Evolutionary conservation across 2,113 vertebrate species (phyloP), one percentile per base, ranked within the genome.

Genomic region (Xenopus laevis): DNA sequence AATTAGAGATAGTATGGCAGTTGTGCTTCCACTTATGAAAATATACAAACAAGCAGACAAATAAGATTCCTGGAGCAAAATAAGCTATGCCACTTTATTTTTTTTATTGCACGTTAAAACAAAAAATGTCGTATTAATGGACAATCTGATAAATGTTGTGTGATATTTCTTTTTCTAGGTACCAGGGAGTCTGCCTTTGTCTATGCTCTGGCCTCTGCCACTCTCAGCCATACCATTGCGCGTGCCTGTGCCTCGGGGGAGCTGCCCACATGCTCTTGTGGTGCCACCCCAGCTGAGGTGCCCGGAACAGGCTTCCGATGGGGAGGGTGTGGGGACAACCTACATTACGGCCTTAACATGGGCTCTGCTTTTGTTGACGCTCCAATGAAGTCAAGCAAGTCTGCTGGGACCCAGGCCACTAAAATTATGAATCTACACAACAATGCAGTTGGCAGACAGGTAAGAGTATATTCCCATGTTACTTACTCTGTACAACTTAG

Each of bases 281-380:
- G 84, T 0, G 62, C 87, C 0, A 4, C 73, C 0, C 89, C 90
- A 8, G 44, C 86, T 0, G 90, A 91, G 68, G 81, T 79, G 71
- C 81, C 91, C 0, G 76, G 76, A 1, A 84, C 85, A 0, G 84
- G 77, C 21, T 90, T 89, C 83, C 81, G 86, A 0, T 93, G 91
- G 91, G 91, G 91, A 0, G 91, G 91, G 71, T 93, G 91, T 0
- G 89, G 91, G 1, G 91, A 92, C 81, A 90, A 93, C 78, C 77
- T 93, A 4, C 79, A 23, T 69, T 91, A 88, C 8, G 91, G 91
- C 7, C 89, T 93, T 59, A 90, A 89, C 78, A 87, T 91, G 5
- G 90, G 91, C 0, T 79, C 89, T 0, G 88, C 89, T 12, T 90
- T 92, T 72, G 86, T 88, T 4, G 90, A 91, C 40, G 82, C 89